Percentiles rank a stretch among this genome's conserved stretches.
Evolutionary conservation across 2,113 vertebrate species (phyloP).

Genomic region (Tupaia chinensis): DNA sequence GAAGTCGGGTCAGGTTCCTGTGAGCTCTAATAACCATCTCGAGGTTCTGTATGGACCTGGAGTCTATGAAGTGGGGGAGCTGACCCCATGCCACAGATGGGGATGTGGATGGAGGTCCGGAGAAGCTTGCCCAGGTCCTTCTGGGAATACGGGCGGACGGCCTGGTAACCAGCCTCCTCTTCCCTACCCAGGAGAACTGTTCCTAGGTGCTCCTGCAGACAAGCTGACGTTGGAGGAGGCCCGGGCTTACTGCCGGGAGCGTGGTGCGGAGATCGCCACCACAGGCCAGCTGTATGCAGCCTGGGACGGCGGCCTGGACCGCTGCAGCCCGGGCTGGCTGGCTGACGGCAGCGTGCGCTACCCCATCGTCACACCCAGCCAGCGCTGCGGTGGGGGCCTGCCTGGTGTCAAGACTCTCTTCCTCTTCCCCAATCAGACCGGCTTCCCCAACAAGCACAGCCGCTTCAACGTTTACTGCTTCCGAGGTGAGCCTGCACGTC

Average conservation of each 20-base stretch:
- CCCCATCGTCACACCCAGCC: slow-evolving; percentile 93
- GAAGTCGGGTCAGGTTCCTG: neutral
- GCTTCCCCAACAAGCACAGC: slow-evolving; percentile 92
- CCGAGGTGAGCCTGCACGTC: slow-evolving; percentile 87
- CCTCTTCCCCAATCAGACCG: slow-evolving; percentile 95
- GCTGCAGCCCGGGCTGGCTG: slow-evolving; percentile 96
- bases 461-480: slow-evolving; percentile 95
- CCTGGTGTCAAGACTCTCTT: slow-evolving; percentile 95
- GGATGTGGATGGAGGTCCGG: neutral
- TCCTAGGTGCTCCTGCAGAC: slow-evolving; percentile 87
- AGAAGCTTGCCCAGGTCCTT: neutral
- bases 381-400: slow-evolving; percentile 93
- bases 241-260: slow-evolving; percentile 86
- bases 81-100: neutral
- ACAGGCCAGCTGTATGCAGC: slow-evolving; percentile 94
- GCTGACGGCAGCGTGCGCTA: slow-evolving; percentile 96
- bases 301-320: slow-evolving; percentile 93
- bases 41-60: neutral
- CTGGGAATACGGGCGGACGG: neutral
- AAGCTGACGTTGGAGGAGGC: slow-evolving; percentile 93
- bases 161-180: slow-evolving; percentile 56
- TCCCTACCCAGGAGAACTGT: slow-evolving; percentile 90
- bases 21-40: neutral
- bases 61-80: neutral
- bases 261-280: slow-evolving; percentile 90